These are phyloP conservation scores for Mesocricetus auratus DNA, from an alignment of 2,113 vertebrate genomes.

Conservation along the genomic window DNA sequence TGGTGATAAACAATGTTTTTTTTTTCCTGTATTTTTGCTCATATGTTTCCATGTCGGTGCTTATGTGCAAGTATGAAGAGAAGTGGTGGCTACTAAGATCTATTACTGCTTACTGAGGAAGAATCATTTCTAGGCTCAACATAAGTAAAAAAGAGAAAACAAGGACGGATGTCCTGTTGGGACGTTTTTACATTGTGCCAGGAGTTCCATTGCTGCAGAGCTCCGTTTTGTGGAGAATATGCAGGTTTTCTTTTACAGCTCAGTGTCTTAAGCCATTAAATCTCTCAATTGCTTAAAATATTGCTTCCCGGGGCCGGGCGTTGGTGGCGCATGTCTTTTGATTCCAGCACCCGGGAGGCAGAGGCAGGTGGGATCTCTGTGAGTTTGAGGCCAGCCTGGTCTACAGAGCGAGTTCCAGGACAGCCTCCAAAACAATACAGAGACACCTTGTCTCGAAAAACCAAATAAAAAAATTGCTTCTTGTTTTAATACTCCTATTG, in stretches of 20 bases:
- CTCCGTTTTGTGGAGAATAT: not conserved
- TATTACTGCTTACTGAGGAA: not conserved
- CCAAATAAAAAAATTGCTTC: too few relatives aligned
- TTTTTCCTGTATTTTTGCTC: too few relatives aligned
- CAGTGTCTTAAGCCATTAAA: conserved; percentile 1
- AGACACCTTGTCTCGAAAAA: too few relatives aligned
- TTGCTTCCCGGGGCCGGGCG: not conserved
- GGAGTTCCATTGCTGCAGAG: not conserved
- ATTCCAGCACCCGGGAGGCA: too few relatives aligned
- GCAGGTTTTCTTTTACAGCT: not conserved
- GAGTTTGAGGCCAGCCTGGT: too few relatives aligned
- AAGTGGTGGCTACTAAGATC: not conserved
- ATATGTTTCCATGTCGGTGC: not conserved
- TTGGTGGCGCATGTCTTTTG: too few relatives aligned
- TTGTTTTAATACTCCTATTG: not conserved
- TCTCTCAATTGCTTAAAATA: conserved; percentile 19
- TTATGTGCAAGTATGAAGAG: not conserved
- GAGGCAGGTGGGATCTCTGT: too few relatives aligned
- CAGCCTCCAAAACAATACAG: too few relatives aligned
- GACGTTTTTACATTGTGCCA: not conserved
- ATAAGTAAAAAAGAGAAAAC: not conserved
- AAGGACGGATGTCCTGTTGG: not conserved
- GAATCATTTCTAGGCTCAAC: not conserved
- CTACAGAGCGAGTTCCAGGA: too few relatives aligned
- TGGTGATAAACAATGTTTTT: not conserved